These are phyloP conservation scores for Tachystola acroxantha DNA, from an alignment of 2,888 invertebrate species.

Conservation along the genomic window DNA sequence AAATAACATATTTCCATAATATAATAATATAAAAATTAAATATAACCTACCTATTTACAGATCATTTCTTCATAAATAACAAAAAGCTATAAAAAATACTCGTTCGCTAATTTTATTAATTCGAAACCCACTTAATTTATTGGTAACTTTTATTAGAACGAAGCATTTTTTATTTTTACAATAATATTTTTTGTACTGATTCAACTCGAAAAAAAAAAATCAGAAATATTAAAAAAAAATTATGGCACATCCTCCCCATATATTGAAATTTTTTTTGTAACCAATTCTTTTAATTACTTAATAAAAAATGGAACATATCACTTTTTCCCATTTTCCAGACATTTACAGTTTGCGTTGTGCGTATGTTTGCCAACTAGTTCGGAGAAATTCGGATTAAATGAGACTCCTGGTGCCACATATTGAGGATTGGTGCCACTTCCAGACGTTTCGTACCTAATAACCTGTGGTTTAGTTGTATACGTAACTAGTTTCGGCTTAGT, in stretches of 20 bases:
- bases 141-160: constrained; percentile 39
- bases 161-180: constrained; percentile 19
- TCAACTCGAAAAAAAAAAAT: constrained; percentile 15
- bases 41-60: constrained; percentile 48
- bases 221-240: constrained; percentile 18
- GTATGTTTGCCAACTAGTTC: constrained; percentile 45
- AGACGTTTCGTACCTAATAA: constrained; percentile 58
- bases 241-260: constrained; percentile 45
- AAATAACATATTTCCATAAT: constrained; percentile 12
- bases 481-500: constrained; percentile 44
- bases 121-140: neutral
- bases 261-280: neutral
- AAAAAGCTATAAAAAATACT: constrained; percentile 11
- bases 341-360: constrained; percentile 60
- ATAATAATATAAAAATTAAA: constrained; percentile 16
- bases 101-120: neutral
- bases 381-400: constrained; percentile 51
- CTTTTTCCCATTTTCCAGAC: constrained; percentile 53
- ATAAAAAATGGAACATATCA: constrained; percentile 21
- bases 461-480: constrained; percentile 41
- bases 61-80: constrained; percentile 23
- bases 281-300: neutral
- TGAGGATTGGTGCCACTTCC: constrained; percentile 61
- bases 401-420: constrained; percentile 51
- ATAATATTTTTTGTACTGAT: constrained; percentile 31